A percentile compares a stretch with the other conserved stretches of the same genome.
phyloP scores from a whole-genome alignment of 2,888 invertebrate genomes.

The Galeruca laticollis region DNA sequence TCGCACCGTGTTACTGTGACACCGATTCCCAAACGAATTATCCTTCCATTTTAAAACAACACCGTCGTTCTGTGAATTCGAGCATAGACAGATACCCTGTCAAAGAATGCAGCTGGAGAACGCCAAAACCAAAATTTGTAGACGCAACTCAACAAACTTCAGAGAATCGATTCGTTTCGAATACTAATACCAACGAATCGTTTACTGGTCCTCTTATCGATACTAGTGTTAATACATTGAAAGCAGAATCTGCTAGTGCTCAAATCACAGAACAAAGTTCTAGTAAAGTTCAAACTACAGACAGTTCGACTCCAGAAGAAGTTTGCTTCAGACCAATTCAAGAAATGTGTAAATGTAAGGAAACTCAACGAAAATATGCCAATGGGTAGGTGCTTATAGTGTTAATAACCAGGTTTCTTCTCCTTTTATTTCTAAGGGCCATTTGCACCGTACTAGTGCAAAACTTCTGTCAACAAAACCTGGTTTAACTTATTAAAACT shows the following conservation, averaged over 20 bases:
- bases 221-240: conserved; percentile 24
- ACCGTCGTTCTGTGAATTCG: neutral
- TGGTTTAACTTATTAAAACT: too few species aligned
- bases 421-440: too few species aligned
- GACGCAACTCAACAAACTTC: conserved; percentile 38
- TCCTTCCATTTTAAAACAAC: conserved; percentile 33
- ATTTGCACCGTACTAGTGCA: too few species aligned
- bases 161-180: conserved; percentile 9
- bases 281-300: conserved; percentile 17
- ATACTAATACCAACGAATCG: neutral
- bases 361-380: neutral
- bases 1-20: conserved; percentile 18
- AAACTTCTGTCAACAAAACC: too few species aligned
- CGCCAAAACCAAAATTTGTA: conserved; percentile 13
- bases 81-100: conserved; percentile 31
- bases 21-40: conserved; percentile 32
- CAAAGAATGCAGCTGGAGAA: conserved; percentile 17
- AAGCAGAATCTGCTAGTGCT: conserved; percentile 18
- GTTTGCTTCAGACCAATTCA: conserved; percentile 3
- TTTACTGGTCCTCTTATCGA: neutral
- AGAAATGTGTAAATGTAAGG: conserved; percentile 6
- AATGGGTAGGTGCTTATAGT: neutral
- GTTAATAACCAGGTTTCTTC: neutral
- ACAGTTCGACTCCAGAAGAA: conserved; percentile 15
- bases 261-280: conserved; percentile 25